A percentile compares a stretch with the other conserved stretches of the same genome.
phyloP scores from a whole-genome alignment of 2,888 invertebrate species.

The Leptopilina myrica region DNA sequence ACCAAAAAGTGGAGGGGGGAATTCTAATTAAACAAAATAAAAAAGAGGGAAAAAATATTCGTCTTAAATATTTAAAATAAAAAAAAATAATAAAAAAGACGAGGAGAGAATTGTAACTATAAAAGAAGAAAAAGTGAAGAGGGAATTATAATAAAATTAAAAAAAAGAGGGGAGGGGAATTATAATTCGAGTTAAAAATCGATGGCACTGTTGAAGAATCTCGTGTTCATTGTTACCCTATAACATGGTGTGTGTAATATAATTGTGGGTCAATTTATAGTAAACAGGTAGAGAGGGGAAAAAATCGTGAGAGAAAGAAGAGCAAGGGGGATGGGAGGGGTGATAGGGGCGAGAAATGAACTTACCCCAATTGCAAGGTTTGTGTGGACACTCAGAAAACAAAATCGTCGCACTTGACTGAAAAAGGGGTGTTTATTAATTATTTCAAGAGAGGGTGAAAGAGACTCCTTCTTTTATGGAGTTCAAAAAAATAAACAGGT shows the following conservation, averaged over 20 bases:
- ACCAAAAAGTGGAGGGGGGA: too few relatives aligned
- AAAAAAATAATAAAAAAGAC: too few relatives aligned
- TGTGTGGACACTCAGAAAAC: not conserved
- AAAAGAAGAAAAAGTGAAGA: too few relatives aligned
- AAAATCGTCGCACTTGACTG: constrained; percentile 35
- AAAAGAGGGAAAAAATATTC: too few relatives aligned
- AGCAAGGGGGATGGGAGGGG: not conserved
- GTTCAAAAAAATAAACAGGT: not conserved
- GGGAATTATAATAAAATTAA: too few relatives aligned
- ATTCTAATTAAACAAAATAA: too few relatives aligned
- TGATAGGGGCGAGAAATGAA: constrained; percentile 6
- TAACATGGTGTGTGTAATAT: not conserved
- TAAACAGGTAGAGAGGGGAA: not conserved
- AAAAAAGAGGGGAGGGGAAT: too few relatives aligned
- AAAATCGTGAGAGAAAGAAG: too few relatives aligned
- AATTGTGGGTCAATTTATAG: constrained; percentile 6
- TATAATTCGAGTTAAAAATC: not conserved
- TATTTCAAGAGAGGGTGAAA: constrained; percentile 2
- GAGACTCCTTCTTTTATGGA: not conserved
- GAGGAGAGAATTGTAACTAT: too few relatives aligned
- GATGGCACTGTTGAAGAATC: not conserved
- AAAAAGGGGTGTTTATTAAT: constrained; percentile 11
- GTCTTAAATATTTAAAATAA: too few relatives aligned
- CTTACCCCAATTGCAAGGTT: constrained; percentile 29
- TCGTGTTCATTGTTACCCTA: not conserved